phyloP scores from a whole-genome alignment of 2,888 invertebrate genomes.

The Hedychridium roseum region DNA sequence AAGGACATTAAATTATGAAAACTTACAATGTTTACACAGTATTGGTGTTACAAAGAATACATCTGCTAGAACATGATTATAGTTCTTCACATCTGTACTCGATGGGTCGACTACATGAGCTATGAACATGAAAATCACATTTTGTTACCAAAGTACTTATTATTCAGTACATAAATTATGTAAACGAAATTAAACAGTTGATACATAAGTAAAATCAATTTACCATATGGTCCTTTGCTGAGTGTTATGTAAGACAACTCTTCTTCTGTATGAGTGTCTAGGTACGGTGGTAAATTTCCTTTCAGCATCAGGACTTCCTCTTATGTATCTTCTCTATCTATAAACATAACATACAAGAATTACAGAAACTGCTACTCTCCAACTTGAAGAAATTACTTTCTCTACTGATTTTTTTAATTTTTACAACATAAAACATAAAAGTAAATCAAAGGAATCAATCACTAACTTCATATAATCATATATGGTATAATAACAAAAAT shows the following conservation, averaged over 20 bases:
- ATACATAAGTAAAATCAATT: constrained; percentile 10
- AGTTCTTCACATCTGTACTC: constrained; percentile 43
- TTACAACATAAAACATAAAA: no score
- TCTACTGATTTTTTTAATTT: constrained; percentile 18
- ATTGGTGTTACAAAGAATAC: constrained; percentile 67
- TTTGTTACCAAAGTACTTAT: not conserved
- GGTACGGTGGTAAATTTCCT: constrained; percentile 59
- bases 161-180: not conserved
- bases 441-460: constrained; percentile 23
- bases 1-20: constrained; percentile 1
- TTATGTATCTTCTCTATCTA: constrained; percentile 52
- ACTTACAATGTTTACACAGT: constrained; percentile 69
- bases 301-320: constrained; percentile 62
- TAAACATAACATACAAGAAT: constrained; percentile 14
- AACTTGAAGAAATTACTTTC: constrained; percentile 25
- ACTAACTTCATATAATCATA: constrained; percentile 30
- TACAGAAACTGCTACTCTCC: not conserved
- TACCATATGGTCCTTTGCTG: constrained; percentile 60
- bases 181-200: constrained; percentile 4
- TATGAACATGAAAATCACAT: constrained; percentile 29
- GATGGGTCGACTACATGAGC: constrained; percentile 54
- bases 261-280: constrained; percentile 59
- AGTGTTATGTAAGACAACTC: constrained; percentile 60
- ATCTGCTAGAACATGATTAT: constrained; percentile 64
- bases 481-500: constrained; percentile 25